Conservation (phyloP, 2,888 invertebrate genomes). For the Hemaris fuciformis region DNA sequence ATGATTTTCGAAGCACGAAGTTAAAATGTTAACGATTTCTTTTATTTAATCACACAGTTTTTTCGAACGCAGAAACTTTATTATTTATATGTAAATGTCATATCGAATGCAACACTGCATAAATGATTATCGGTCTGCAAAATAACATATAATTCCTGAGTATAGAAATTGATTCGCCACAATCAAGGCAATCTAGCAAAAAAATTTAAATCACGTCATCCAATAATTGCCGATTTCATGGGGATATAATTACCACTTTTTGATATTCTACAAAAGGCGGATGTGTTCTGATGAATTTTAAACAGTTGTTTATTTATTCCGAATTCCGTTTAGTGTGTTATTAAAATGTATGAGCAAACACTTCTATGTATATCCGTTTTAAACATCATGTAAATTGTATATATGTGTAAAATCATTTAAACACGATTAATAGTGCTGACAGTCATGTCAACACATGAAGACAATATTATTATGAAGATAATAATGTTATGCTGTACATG, state of each 20-base stretch:
- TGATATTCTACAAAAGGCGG: not conserved
- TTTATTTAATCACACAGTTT: no score
- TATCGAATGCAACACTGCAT: no score
- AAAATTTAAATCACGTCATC: not conserved
- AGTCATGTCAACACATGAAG: not conserved
- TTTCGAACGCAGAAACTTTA: no score
- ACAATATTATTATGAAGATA: not conserved
- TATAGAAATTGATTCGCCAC: not conserved
- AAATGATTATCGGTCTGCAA: no score
- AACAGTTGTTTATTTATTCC: not conserved
- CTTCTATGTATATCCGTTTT: not conserved
- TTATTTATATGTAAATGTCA: no score
- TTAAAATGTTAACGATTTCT: no score
- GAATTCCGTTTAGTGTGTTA: not conserved
- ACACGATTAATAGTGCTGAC: not conserved
- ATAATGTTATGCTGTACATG: not conserved
- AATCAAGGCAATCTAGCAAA: constrained; percentile 33
- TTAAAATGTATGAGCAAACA: not conserved
- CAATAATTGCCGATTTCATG: not conserved
- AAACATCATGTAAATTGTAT: not conserved
- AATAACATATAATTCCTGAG: no score
- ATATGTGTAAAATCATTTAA: not conserved
- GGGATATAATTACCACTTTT: not conserved
- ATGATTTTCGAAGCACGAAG: no score
- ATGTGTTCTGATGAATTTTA: not conserved